phyloP scores from a whole-genome alignment of 2,888 invertebrate genomes.

The Smittia aterrima region DNA sequence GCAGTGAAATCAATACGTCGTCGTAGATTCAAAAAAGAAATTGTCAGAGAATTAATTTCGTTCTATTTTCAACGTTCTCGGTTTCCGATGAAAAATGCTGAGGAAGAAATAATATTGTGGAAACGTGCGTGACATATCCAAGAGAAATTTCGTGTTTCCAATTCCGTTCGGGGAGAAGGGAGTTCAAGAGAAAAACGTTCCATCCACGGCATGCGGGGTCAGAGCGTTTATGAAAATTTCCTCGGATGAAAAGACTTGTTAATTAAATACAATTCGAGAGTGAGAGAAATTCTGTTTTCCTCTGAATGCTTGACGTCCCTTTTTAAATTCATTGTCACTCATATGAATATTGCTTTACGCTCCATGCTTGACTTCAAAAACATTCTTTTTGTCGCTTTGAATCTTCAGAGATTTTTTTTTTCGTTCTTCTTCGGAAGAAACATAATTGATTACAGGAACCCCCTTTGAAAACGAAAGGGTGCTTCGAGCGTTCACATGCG shows the following conservation, averaged over 20 bases:
- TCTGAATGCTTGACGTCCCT: too few relatives aligned
- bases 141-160: background rate
- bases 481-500: background rate
- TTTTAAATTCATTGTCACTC: constrained; percentile 10
- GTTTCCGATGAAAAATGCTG: constrained; percentile 8
- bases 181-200: constrained; percentile 24
- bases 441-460: constrained; percentile 3
- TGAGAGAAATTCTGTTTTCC: too few relatives aligned
- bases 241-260: constrained; percentile 12
- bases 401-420: background rate
- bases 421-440: background rate
- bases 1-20: background rate
- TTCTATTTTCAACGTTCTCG: background rate
- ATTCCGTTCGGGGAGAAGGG: background rate
- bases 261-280: background rate
- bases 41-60: background rate
- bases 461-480: background rate
- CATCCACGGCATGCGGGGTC: constrained; percentile 25
- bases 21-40: background rate
- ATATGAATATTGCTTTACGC: constrained; percentile 3
- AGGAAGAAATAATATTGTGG: background rate
- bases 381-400: background rate
- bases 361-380: background rate
- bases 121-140: constrained; percentile 40
- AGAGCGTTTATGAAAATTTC: background rate